Evolutionary conservation across 2,888 invertebrate species (phyloP).

Genomic region (Heliconius sara): DNA sequence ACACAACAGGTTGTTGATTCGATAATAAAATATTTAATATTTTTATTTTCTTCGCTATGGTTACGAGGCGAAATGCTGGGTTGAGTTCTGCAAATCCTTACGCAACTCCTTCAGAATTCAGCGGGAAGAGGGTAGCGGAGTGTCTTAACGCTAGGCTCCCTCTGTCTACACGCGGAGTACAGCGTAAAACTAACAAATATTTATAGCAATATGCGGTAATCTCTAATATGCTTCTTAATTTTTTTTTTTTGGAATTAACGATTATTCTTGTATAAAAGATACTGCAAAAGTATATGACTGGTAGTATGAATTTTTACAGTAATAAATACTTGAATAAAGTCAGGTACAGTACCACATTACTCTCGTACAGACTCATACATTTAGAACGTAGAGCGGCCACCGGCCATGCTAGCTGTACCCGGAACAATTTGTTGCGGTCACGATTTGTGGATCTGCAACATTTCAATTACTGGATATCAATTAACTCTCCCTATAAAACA

Average conservation of each 20-base stretch:
- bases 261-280: no score
- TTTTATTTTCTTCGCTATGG: not conserved
- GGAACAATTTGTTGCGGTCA: conserved; percentile 32
- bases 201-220: no score
- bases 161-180: no score
- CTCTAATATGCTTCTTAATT: no score
- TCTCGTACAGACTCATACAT: not conserved
- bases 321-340: not conserved
- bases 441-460: conserved; percentile 24
- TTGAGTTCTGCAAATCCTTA: not conserved
- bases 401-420: conserved; percentile 2
- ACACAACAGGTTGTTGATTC: not conserved
- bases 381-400: not conserved
- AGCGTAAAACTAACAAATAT: no score
- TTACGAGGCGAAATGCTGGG: not conserved
- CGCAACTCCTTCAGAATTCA: no score
- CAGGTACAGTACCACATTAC: not conserved
- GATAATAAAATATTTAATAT: not conserved
- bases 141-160: not conserved
- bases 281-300: no score
- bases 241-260: no score
- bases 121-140: not conserved
- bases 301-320: not conserved
- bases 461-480: conserved; percentile 13
- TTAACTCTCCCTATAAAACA: conserved; percentile 7